Evolutionary conservation across 1,140 invertebrate species (phyloP).

Genomic region (Pachyrhynchus sulphureomaculatus): DNA sequence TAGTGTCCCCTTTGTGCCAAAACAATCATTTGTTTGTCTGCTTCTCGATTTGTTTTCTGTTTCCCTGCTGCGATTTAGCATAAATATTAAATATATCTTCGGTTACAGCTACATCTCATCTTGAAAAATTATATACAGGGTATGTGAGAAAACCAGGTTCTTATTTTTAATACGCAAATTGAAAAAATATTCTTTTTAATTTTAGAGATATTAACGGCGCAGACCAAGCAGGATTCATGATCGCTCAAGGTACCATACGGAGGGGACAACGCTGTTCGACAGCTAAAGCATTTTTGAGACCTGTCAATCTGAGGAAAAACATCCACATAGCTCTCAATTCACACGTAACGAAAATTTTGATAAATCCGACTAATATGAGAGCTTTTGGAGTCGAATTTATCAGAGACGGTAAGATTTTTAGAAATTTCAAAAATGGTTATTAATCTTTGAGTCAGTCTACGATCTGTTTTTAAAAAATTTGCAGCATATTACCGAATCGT

Average conservation of each 20-base stretch:
- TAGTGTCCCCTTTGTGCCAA: too few species aligned
- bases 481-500: too few species aligned
- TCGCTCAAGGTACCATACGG: slow-evolving; percentile 83
- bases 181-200: neutral
- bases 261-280: slow-evolving; percentile 77
- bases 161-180: too few species aligned
- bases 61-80: too few species aligned
- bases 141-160: too few species aligned
- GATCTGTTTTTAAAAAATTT: too few species aligned
- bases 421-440: neutral
- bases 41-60: too few species aligned
- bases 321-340: slow-evolving; percentile 77
- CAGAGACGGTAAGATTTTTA: slow-evolving; percentile 62
- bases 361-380: slow-evolving; percentile 69
- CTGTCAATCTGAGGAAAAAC: slow-evolving; percentile 74
- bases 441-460: too few species aligned
- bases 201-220: slow-evolving; percentile 81
- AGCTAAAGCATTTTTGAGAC: slow-evolving; percentile 84
- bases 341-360: slow-evolving; percentile 70
- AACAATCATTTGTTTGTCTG: too few species aligned
- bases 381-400: slow-evolving; percentile 76
- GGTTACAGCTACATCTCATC: too few species aligned
- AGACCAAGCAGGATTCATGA: slow-evolving; percentile 81
- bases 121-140: too few species aligned
- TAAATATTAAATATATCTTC: too few species aligned